Percentiles rank a stretch among this genome's conserved stretches.
Conservation (phyloP, 2,113 vertebrate genomes). For the Marmota monax region DNA sequence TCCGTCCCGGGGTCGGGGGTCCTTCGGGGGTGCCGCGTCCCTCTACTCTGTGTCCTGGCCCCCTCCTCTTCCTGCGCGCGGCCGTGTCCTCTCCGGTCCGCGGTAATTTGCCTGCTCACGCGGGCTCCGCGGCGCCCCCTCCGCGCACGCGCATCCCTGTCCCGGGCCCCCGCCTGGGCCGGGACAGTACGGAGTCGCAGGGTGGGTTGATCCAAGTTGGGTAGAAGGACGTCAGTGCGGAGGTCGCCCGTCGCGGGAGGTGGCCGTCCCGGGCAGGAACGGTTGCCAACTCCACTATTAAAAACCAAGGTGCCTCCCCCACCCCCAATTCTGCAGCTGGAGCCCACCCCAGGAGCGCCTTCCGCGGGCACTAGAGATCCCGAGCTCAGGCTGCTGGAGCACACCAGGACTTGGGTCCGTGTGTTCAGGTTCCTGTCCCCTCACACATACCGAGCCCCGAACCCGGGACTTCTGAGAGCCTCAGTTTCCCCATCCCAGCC, state of each 20-base stretch:
- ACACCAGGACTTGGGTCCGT: neutral
- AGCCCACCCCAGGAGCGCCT: neutral
- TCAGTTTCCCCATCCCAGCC: neutral
- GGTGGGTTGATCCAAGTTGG: neutral
- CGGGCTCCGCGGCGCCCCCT: neutral
- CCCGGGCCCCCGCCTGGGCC: neutral
- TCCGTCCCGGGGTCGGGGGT: neutral
- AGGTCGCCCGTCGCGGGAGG: neutral
- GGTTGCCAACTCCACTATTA: neutral
- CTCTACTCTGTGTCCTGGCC: rapidly evolving
- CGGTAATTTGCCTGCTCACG: neutral
- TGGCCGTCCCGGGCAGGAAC: neutral
- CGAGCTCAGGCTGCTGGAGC: neutral
- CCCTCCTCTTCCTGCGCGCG: neutral
- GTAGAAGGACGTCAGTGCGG: neutral
- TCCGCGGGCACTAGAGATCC: neutral
- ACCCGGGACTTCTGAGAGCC: neutral
- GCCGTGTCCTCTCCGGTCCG: rapidly evolving
- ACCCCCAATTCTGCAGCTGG: neutral
- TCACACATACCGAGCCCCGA: neutral
- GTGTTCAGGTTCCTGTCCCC: neutral
- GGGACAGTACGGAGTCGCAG: neutral
- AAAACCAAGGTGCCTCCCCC: neutral
- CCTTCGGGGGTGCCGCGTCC: neutral
- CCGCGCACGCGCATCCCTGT: neutral